Evolutionary conservation across 2,113 vertebrate species (phyloP).

Genomic region (Sus scrofa): DNA sequence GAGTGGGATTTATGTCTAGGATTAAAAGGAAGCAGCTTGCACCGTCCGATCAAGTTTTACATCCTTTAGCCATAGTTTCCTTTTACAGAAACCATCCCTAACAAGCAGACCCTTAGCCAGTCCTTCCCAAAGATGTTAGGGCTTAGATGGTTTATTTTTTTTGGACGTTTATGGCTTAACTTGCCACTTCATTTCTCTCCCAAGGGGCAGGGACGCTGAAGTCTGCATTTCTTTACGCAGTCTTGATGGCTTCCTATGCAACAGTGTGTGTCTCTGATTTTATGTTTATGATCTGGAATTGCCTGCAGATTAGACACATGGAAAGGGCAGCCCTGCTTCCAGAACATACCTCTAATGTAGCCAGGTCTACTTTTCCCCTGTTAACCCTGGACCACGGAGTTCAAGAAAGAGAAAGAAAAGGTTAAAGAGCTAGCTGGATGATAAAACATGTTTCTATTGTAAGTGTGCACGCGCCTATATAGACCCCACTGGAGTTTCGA

Average conservation of each 20-base stretch:
- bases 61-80: constrained; percentile 5
- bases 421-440: constrained; percentile 35
- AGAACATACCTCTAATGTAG: not conserved
- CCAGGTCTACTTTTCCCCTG: not conserved
- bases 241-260: not conserved
- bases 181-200: constrained; percentile 8
- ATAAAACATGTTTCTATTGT: constrained; percentile 37
- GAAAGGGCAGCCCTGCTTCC: not conserved
- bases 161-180: constrained; percentile 26
- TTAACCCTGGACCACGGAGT: constrained; percentile 2
- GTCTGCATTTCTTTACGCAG: not conserved
- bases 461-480: not conserved
- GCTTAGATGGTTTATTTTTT: constrained; percentile 38
- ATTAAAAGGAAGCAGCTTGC: constrained; percentile 41
- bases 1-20: constrained; percentile 11
- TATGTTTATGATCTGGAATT: constrained; percentile 24
- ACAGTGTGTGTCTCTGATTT: not conserved
- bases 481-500: constrained; percentile 55
- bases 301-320: not conserved
- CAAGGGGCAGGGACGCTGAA: not conserved
- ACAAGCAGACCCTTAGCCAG: not conserved
- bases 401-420: constrained; percentile 42
- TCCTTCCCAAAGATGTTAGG: not conserved
- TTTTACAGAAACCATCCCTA: constrained; percentile 7
- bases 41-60: constrained; percentile 1